Base-by-base conservation (phyloP, 2,113 vertebrate genomes). In the Garra rufa region DNA sequence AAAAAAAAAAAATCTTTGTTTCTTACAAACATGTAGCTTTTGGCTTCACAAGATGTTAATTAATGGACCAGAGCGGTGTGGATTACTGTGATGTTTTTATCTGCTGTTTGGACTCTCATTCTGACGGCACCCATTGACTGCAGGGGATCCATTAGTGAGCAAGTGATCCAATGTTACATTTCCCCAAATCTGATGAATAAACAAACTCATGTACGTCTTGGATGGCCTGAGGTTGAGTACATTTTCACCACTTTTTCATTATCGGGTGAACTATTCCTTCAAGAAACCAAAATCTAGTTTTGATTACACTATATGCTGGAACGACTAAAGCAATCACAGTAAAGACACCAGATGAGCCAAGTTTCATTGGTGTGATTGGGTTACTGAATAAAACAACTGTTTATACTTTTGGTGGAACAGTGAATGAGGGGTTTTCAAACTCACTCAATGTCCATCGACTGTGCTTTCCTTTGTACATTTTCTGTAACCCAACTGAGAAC, bases 401-500 rank as follows among this genome's bases (percentile, higher is more conserved):
- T 75, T 30, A 50, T 26, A 50, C 44, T 17, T 50, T 52, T 75
- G 26, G 24, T 34, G 17, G 26, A 75, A 19, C 3, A 52, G 46
- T 30, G 46, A 75, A 75, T 75, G 26, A 28, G 2, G 26, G 15
- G 44, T 9, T 10, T 30, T 75, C 38, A 75, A 19, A 52, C 2
- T 52, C 8, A 14, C 15, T 75, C 44, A 75, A 30, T 0, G 15
- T 41, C 71, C 10, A 57, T 76, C 0, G 11, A 55, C 1, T 57
- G 44, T 24, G 19, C 10, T 15, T 77, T 77, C 19, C 28, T 48
- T 52, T 34, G 46, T 52, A 76, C 26, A 75, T 50, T 73, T 43
- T 77, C 28, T 75, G 15, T 61, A 84, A 55, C 65, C 15, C n/a
- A 1, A 28, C 41, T 69, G 87, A 82, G 34, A 63, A 44, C 24